These are phyloP conservation scores for Drosophila hamatofila DNA, from an alignment of 2,888 invertebrate genomes.

Conservation along the genomic window DNA sequence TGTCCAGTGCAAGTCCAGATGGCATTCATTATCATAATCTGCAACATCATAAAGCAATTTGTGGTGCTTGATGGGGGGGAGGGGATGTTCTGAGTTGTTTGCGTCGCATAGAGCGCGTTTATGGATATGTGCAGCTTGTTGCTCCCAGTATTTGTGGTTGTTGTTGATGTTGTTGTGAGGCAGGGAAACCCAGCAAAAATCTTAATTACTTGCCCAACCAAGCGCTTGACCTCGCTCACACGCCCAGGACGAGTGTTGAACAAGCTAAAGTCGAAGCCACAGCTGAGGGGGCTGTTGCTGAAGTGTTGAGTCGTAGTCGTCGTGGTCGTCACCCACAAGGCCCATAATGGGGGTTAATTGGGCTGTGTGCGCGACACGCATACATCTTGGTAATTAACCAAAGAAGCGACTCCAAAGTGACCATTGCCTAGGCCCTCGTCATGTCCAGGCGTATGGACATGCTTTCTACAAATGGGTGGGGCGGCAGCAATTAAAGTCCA, in stretches of 20 bases:
- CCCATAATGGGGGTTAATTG: slow-evolving; percentile 83
- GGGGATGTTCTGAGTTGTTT: slow-evolving; percentile 59
- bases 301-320: slow-evolving; percentile 48
- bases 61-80: slow-evolving; percentile 19
- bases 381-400: slow-evolving; percentile 84
- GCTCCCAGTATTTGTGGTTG: slow-evolving; percentile 14
- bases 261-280: slow-evolving; percentile 18
- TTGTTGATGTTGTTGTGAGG: slow-evolving; percentile 28
- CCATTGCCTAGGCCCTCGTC: slow-evolving; percentile 28
- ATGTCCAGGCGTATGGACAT: slow-evolving; percentile 58
- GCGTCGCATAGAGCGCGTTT: slow-evolving; percentile 70
- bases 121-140: slow-evolving; percentile 64
- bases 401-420: slow-evolving; percentile 73
- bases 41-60: slow-evolving; percentile 82
- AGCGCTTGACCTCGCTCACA: slow-evolving; percentile 78
- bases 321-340: slow-evolving; percentile 65
- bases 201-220: slow-evolving; percentile 79
- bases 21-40: slow-evolving; percentile 83
- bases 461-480: slow-evolving; percentile 48
- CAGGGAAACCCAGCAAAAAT: slow-evolving; percentile 56
- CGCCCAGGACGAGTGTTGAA: slow-evolving; percentile 65
- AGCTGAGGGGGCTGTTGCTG: slow-evolving; percentile 20
- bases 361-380: slow-evolving; percentile 83
- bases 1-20: slow-evolving; percentile 79
- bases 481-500: slow-evolving; percentile 46